Base-by-base conservation (phyloP, 1,140 invertebrate species). In the Zophobas atratus region DNA sequence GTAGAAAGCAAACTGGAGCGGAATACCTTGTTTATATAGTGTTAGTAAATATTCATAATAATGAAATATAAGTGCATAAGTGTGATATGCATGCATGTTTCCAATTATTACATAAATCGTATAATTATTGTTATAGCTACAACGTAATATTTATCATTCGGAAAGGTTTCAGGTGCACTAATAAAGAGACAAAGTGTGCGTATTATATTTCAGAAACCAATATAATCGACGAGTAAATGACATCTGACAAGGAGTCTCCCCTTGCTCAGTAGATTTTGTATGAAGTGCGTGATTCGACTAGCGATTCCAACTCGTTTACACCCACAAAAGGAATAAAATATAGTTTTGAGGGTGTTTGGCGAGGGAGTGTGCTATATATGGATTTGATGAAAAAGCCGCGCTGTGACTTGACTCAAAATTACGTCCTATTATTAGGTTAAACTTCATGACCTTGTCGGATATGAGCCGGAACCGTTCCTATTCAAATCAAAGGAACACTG, bases 271-370 rank as follows among this genome's bases (percentile, higher is more conserved):
- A 67, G 60, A 67, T 67, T 67, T 67, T 67, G 39, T 67, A 67
- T 67, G 60, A 67, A 67, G 60, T 67, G 60, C 60, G 60, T 67
- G 60, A 67, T 67, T 67, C 60, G 60, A 67, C 60, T 67, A 43
- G 60, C 39, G 60, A 67, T 67, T 41, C 20, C 60, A 67, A 67
- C 60, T 67, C 60, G 60, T 67, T 67, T 67, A 67, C 60, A 67
- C 60, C 60, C 60, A 67, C 60, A 67, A 67, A 67, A 67, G 60
- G 60, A 67, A 67, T 67, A 67, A 67, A 67, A 67, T 67, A 67
- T 67, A 67, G 60, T 67, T 67, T 67, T 67, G 60, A 67, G 60
- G 60, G 60, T 67, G 60, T 67, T 67, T 67, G 60, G 6, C 39
- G 60, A 41, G 38, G 60, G 60, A 67, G 35, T 2, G 39, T 6